These are phyloP conservation scores for Scelioninae gen. 2 DNA, from an alignment of 2,888 invertebrate genomes.

Conservation along the genomic window DNA sequence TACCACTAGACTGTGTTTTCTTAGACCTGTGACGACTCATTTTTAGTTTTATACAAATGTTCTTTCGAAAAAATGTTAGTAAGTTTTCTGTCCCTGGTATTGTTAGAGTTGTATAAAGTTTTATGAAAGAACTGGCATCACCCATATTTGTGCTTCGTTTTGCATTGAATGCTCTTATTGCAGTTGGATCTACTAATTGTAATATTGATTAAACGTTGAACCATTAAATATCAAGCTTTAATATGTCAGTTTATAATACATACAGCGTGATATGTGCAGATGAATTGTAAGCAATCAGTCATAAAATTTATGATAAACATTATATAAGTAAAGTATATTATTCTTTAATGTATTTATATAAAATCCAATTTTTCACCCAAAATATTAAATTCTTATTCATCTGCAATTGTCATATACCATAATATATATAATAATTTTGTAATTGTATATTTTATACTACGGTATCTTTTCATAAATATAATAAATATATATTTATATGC, in stretches of 20 bases:
- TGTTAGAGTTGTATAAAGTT: constrained; percentile 31
- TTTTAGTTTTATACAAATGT: constrained; percentile 23
- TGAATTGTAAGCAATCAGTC: background rate
- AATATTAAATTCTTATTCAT: background rate
- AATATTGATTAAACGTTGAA: constrained; percentile 14
- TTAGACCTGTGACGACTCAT: constrained; percentile 28
- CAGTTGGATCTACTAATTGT: constrained; percentile 22
- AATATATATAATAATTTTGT: constrained; percentile 22
- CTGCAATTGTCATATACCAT: constrained; percentile 4
- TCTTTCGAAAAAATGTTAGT: background rate
- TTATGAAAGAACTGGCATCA: constrained; percentile 56
- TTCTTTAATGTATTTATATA: no score
- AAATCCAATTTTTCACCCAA: no score
- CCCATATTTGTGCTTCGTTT: constrained; percentile 45
- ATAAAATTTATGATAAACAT: no score
- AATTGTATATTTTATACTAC: no score
- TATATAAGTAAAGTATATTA: no score
- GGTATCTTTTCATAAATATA: no score
- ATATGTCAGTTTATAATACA: no score
- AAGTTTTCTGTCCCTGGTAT: constrained; percentile 6
- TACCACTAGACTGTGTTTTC: constrained; percentile 32
- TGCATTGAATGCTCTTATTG: constrained; percentile 34
- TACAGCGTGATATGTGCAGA: constrained; percentile 4
- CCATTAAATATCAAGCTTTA: no score
- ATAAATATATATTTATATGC: no score